A percentile compares a stretch with the other conserved stretches of the same genome.
Conservation (phyloP, 1,140 invertebrate genomes). For the Mya arenaria region DNA sequence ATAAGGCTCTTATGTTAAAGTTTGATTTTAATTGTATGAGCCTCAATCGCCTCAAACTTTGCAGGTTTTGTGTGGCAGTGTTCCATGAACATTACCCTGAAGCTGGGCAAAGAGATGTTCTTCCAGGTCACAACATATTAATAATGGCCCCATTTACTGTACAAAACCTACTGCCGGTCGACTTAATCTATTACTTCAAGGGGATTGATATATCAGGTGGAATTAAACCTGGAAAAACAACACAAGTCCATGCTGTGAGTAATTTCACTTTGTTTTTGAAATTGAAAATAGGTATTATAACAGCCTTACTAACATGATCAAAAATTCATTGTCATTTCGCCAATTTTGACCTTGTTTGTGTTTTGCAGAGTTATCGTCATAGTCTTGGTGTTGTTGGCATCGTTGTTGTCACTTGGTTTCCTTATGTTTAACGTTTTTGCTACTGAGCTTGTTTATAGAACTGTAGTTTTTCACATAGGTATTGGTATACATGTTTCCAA, state of each 20-base stretch:
- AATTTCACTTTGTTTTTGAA: too few relatives aligned
- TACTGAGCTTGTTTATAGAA: too few relatives aligned
- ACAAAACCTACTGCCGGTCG: constrained; percentile 85
- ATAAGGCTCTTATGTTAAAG: background rate
- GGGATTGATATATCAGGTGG: constrained; percentile 81
- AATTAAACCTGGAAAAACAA: constrained; percentile 85
- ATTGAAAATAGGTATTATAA: too few relatives aligned
- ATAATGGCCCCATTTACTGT: constrained; percentile 92
- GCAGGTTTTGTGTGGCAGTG: constrained; percentile 90
- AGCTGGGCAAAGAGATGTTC: constrained; percentile 65
- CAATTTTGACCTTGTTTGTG: too few relatives aligned
- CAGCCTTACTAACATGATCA: too few relatives aligned
- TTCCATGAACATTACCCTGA: constrained; percentile 90
- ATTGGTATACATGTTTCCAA: too few relatives aligned
- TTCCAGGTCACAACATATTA: constrained; percentile 93
- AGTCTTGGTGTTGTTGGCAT: too few relatives aligned
- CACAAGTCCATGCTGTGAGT: constrained; percentile 78
- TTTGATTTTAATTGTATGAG: constrained; percentile 63
- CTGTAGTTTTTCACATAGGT: too few relatives aligned
- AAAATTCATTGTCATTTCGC: too few relatives aligned
- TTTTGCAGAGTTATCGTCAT: too few relatives aligned
- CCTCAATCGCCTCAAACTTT: constrained; percentile 67
- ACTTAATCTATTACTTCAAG: constrained; percentile 82
- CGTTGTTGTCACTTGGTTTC: too few relatives aligned
- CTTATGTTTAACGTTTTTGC: too few relatives aligned